A percentile compares a stretch with the other conserved stretches of the same genome.
Evolutionary conservation across 2,888 invertebrate genomes (phyloP).

Genomic region (Ctenicera cuprea): DNA sequence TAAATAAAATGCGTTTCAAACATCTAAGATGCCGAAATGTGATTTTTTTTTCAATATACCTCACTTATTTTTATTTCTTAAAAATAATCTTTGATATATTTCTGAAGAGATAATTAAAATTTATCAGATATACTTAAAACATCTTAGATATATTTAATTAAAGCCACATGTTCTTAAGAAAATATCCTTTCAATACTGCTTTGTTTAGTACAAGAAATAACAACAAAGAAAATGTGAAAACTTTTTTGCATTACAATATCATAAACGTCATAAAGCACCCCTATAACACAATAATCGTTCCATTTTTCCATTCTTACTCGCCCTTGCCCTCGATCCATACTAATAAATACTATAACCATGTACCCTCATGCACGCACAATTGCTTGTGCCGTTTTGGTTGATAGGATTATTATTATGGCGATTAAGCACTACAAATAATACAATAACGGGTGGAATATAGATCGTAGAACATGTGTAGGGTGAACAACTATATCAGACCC

Average conservation of each 20-base stretch:
- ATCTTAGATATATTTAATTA: no score
- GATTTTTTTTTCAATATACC: no score
- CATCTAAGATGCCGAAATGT: no score
- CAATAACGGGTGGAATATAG: not conserved
- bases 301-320: not conserved
- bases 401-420: slow-evolving; percentile 26
- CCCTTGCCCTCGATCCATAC: slow-evolving; percentile 16
- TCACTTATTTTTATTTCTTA: no score
- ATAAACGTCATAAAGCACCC: not conserved
- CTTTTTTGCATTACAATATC: not conserved
- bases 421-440: slow-evolving; percentile 23
- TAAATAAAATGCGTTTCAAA: no score
- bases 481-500: not conserved
- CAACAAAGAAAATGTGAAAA: not conserved
- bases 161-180: no score
- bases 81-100: no score
- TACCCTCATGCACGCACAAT: slow-evolving; percentile 39
- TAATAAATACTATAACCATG: slow-evolving; percentile 16
- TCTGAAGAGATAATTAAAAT: no score
- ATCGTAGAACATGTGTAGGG: not conserved
- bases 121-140: no score
- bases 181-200: no score
- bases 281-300: not conserved
- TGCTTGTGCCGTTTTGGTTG: slow-evolving; percentile 21
- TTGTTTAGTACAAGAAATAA: not conserved